Conservation (phyloP, 2,113 vertebrate genomes). For the Pogona vitticeps region DNA sequence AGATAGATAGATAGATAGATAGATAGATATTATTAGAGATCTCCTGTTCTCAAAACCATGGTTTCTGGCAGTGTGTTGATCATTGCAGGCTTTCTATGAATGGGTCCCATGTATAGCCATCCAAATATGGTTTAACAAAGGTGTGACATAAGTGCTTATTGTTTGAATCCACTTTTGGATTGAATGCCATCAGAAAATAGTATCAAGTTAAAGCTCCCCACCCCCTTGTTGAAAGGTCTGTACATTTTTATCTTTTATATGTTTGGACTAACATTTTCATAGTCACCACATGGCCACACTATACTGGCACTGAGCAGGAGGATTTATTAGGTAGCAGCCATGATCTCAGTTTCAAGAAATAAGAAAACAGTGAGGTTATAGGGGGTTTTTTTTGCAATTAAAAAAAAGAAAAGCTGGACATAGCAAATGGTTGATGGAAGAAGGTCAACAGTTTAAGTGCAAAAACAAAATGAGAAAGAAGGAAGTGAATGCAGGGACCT, state of each 20-base stretch:
- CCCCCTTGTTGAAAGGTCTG: constrained; percentile 62
- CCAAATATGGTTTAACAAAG: neutral
- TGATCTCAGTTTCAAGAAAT: constrained; percentile 69
- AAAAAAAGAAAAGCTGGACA: constrained; percentile 39
- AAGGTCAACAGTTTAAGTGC: constrained; percentile 53
- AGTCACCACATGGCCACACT: constrained; percentile 54
- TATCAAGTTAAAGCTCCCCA: constrained; percentile 31
- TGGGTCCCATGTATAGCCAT: neutral
- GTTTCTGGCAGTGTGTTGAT: neutral
- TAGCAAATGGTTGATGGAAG: constrained; percentile 53
- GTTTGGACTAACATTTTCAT: constrained; percentile 65
- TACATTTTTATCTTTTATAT: constrained; percentile 58
- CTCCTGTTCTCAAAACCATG: neutral
- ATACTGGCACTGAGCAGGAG: constrained; percentile 52
- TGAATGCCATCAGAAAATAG: constrained; percentile 6
- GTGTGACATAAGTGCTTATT: neutral
- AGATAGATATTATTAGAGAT: neutral
- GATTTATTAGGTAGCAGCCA: constrained; percentile 76
- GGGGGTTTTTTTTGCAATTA: constrained; percentile 59
- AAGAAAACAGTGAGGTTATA: constrained; percentile 67
- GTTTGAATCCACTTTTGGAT: constrained; percentile 15
- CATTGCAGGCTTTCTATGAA: neutral
- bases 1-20: too few species aligned
- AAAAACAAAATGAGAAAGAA: constrained; percentile 47
- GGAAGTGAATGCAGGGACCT: constrained; percentile 33